phyloP scores from a whole-genome alignment of 2,888 invertebrate species.

The Auanema sp. region DNA sequence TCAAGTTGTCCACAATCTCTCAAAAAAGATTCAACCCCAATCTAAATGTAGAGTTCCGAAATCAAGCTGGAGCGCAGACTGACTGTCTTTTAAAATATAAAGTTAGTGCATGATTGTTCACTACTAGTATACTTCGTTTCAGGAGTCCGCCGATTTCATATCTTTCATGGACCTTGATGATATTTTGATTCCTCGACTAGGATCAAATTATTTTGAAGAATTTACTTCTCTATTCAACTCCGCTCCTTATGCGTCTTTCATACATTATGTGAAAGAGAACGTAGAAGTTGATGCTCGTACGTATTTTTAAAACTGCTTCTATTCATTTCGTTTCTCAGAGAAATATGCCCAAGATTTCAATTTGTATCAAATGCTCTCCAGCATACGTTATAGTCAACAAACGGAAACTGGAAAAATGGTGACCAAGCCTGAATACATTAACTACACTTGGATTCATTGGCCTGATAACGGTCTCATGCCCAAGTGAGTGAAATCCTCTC shows the following conservation, averaged over 20 bases:
- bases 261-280: conserved; percentile 13
- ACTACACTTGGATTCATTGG: conserved; percentile 42
- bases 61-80: conserved; percentile 40
- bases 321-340: conserved; percentile 1
- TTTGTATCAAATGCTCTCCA: conserved; percentile 26
- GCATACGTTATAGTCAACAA: conserved; percentile 21
- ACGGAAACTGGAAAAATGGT: conserved; percentile 40
- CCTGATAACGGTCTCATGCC: conserved; percentile 10
- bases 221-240: conserved; percentile 15
- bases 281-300: conserved; percentile 5
- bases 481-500: neutral
- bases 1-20: conserved; percentile 24
- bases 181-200: conserved; percentile 34
- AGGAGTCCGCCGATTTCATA: conserved; percentile 38
- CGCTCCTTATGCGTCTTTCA: neutral
- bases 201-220: conserved; percentile 29
- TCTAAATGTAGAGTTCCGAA: conserved; percentile 37
- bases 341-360: conserved; percentile 20
- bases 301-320: neutral
- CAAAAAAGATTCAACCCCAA: conserved; percentile 40
- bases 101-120: conserved; percentile 7
- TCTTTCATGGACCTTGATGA: conserved; percentile 43
- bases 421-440: conserved; percentile 26
- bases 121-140: neutral
- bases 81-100: conserved; percentile 42